Evolutionary conservation across 2,888 invertebrate species (phyloP).

Genomic region (Pocota personata): DNA sequence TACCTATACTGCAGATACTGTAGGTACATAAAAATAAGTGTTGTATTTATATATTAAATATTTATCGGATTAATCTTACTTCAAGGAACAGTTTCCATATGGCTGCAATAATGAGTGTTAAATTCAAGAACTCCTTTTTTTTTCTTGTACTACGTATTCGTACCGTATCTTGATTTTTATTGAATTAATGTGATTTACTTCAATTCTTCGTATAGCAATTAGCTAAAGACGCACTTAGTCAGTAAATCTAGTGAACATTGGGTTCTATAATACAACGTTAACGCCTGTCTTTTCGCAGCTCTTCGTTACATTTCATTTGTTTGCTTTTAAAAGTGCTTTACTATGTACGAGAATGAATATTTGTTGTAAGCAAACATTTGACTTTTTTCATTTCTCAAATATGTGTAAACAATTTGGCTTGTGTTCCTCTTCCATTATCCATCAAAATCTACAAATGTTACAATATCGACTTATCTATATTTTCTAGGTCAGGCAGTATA

Average conservation of each 20-base stretch:
- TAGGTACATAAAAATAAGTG: not conserved
- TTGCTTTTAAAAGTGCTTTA: constrained; percentile 43
- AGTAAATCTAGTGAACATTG: no score
- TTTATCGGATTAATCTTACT: constrained; percentile 6
- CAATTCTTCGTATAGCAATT: no score
- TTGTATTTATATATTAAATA: no score
- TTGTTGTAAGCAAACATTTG: constrained; percentile 31
- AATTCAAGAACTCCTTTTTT: no score
- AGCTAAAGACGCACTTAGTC: no score
- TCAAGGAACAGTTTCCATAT: not conserved
- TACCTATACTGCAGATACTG: not conserved
- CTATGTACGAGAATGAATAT: constrained; percentile 7
- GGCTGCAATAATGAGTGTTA: not conserved
- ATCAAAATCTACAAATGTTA: not conserved
- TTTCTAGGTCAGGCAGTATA: not conserved
- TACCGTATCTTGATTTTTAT: no score
- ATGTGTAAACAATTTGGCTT: constrained; percentile 14
- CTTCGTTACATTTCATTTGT: constrained; percentile 10
- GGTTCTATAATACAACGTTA: not conserved
- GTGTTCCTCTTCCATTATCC: not conserved
- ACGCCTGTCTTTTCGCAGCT: not conserved
- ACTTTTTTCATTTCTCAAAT: not conserved
- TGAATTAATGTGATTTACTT: no score
- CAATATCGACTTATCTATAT: not conserved
- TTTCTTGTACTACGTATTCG: no score